phyloP scores from a whole-genome alignment of 30 jellyfish, hydroid and myxozoan genomes.

The Sanderia malayensis region DNA sequence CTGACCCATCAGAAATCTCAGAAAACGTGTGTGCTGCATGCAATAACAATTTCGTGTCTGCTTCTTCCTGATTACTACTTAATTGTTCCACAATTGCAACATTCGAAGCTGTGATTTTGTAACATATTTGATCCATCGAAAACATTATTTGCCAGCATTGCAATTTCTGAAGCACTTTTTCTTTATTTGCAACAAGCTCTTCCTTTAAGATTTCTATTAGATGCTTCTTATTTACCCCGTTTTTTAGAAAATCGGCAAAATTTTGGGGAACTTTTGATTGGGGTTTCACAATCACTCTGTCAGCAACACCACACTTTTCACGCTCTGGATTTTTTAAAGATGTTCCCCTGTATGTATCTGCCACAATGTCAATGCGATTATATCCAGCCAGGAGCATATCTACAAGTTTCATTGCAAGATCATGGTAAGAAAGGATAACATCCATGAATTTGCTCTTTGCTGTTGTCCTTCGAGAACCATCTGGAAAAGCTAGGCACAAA shows the following conservation, averaged over 20 bases:
- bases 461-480: constrained; percentile 53
- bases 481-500: constrained; percentile 36
- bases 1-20: constrained; percentile 29
- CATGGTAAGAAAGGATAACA: constrained; percentile 35
- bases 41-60: constrained; percentile 41
- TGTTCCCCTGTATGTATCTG: constrained; percentile 32
- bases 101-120: constrained; percentile 26
- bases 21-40: constrained; percentile 28
- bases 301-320: constrained; percentile 22
- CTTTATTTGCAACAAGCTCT: constrained; percentile 19
- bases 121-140: constrained; percentile 30
- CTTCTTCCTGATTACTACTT: constrained; percentile 45
- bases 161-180: constrained; percentile 7
- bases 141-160: constrained; percentile 7
- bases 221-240: constrained; percentile 17
- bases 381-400: constrained; percentile 34
- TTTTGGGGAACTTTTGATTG: constrained; percentile 38
- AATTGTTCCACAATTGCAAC: constrained; percentile 10
- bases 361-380: constrained; percentile 46
- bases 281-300: constrained; percentile 14
- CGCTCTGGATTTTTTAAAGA: constrained; percentile 35
- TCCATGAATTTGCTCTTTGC: constrained; percentile 38
- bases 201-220: constrained; percentile 7
- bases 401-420: constrained; percentile 22
- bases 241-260: constrained; percentile 7